A percentile compares a stretch with the other conserved stretches of the same genome.
Conservation (phyloP, 2,888 invertebrate species). For the Lasioglossum villosulum region DNA sequence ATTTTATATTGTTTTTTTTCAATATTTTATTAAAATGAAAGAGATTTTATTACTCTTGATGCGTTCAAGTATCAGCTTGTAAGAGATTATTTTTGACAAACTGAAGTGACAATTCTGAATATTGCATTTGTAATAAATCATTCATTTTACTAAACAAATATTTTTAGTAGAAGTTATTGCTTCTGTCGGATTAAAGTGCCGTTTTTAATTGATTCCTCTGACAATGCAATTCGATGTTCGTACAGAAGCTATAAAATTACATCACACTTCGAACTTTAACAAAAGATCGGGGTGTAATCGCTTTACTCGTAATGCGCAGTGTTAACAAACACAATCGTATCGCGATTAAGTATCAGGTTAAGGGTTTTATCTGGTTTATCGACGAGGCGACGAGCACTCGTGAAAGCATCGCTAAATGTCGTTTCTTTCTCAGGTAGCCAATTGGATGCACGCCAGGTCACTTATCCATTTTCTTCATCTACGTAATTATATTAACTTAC, state of each 20-base stretch:
- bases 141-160: too few species aligned
- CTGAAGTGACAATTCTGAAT: background rate
- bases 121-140: background rate
- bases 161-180: too few species aligned
- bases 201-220: background rate
- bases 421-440: slow-evolving; percentile 50
- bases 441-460: slow-evolving; percentile 42
- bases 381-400: slow-evolving; percentile 6
- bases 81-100: background rate
- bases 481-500: slow-evolving; percentile 50
- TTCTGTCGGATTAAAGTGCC: background rate
- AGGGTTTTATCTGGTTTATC: slow-evolving; percentile 7
- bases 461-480: slow-evolving; percentile 45
- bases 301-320: background rate
- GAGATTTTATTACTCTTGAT: background rate
- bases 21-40: background rate
- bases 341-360: background rate
- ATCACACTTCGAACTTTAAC: background rate
- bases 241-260: background rate
- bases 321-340: background rate
- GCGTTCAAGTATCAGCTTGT: background rate
- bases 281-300: background rate
- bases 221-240: background rate
- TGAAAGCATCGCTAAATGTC: slow-evolving; percentile 44
- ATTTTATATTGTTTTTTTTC: background rate